phyloP scores from a whole-genome alignment of 2,888 invertebrate species.

The Thera obeliscata region DNA sequence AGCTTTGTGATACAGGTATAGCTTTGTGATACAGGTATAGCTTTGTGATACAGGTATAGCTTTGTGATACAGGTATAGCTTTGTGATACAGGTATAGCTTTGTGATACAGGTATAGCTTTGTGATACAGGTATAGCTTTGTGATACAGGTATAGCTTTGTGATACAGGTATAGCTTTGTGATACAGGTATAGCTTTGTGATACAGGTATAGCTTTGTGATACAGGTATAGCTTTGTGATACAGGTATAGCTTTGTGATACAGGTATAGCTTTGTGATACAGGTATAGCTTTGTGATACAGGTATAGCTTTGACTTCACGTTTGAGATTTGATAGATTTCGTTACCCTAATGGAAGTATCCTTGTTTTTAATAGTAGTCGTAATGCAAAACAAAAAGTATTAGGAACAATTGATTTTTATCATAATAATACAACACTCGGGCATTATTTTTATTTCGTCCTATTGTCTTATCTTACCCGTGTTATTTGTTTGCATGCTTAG shows the following conservation, averaged over 20 bases:
- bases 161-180: conserved; percentile 8
- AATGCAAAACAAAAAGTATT: too few relatives aligned
- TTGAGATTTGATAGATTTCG: conserved; percentile 2
- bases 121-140: conserved; percentile 2
- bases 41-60: conserved; percentile 7
- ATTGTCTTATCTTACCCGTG: too few relatives aligned
- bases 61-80: conserved; percentile 3
- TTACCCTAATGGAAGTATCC: not conserved
- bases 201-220: conserved; percentile 9
- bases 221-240: conserved; percentile 9
- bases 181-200: conserved; percentile 9
- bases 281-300: conserved; percentile 8
- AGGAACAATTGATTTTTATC: too few relatives aligned
- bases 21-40: conserved; percentile 1
- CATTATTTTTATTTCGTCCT: too few relatives aligned
- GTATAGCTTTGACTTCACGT: conserved; percentile 2
- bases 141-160: conserved; percentile 7
- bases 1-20: conserved; percentile 8
- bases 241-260: conserved; percentile 9
- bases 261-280: conserved; percentile 8
- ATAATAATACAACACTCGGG: too few relatives aligned
- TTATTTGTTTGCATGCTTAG: too few relatives aligned
- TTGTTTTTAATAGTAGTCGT: too few relatives aligned
- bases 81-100: conserved; percentile 6
- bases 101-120: conserved; percentile 6